Evolutionary conservation across 2,888 invertebrate genomes (phyloP), one percentile per base, ranked within the genome.

Genomic region (Malthinus seriepunctatus): DNA sequence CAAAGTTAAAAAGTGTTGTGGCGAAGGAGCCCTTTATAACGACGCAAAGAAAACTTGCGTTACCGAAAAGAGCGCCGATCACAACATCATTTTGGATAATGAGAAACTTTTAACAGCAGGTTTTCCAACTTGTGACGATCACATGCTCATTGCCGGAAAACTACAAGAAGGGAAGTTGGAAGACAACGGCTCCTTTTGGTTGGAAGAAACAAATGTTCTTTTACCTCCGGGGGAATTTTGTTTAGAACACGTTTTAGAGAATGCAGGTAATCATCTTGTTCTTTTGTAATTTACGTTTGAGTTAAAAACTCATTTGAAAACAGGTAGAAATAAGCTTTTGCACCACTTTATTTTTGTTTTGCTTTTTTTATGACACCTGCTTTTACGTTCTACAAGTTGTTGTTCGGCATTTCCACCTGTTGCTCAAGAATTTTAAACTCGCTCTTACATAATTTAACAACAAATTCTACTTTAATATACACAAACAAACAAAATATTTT

Each of bases 1-100:
- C 70, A 64, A 74, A 64, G 73, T 84, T 35, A 80, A 82, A 71
- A 89, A 90, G 76, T 93, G 93, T 72, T 93, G 93, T 74, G 87
- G 87, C 2, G 80, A 81, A 49, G 81, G 83, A 47, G 85, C 84
- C 7, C 83, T 82, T 49, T 90, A 85, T 69, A 84, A 83, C 73
- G 85, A 83, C 73, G 79, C 69, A 56, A 81, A 77, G 71, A 80
- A 72, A 74, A 82, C 80, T 64, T 86, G 81, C 75, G 77, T 73
- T 66, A 71, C 64, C 60, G 67, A 72, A 66, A 67, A 79, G 73
- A 69, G 74, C 64, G 47, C 70, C 4, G 64, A 66, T 47, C 74
- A 74, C 44, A 68, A 66, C 15, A 73, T 79, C 38, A 68, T 73
- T 49, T 59, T 77, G 8, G 74, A 74, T 32, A 53, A 59, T n/a